phyloP scores from a whole-genome alignment of 2,888 invertebrate species.

The Actias luna region DNA sequence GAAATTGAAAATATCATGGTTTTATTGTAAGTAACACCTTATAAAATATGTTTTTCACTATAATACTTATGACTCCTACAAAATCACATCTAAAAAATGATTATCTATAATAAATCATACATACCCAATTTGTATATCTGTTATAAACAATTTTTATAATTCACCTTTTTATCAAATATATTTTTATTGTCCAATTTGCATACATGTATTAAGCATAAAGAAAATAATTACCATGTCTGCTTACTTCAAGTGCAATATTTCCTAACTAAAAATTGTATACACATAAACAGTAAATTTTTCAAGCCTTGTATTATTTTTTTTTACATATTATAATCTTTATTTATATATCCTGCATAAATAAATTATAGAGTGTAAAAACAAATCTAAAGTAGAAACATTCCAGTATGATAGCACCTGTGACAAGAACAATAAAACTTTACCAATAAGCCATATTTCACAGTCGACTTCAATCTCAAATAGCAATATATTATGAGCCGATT shows the following conservation, averaged over 20 bases:
- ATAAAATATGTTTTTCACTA: constrained; percentile 37
- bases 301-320: neutral
- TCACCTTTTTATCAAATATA: too few species aligned
- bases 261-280: too few species aligned
- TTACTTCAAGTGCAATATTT: too few species aligned
- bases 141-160: too few species aligned
- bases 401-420: constrained; percentile 69
- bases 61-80: neutral
- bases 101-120: too few species aligned
- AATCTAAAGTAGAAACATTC: constrained; percentile 56
- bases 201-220: too few species aligned
- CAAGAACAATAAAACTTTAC: constrained; percentile 78
- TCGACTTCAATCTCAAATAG: constrained; percentile 75
- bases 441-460: constrained; percentile 79
- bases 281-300: neutral
- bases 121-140: too few species aligned
- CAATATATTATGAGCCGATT: constrained; percentile 75
- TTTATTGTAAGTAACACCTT: constrained; percentile 62
- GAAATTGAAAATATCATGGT: constrained; percentile 78
- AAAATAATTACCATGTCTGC: too few species aligned
- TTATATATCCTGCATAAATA: constrained; percentile 23
- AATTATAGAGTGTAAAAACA: constrained; percentile 36
- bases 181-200: too few species aligned
- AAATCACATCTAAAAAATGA: neutral
- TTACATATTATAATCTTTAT: constrained; percentile 24